Base-by-base conservation (phyloP, 2,113 vertebrate genomes). In the Calyptomena viridis region DNA sequence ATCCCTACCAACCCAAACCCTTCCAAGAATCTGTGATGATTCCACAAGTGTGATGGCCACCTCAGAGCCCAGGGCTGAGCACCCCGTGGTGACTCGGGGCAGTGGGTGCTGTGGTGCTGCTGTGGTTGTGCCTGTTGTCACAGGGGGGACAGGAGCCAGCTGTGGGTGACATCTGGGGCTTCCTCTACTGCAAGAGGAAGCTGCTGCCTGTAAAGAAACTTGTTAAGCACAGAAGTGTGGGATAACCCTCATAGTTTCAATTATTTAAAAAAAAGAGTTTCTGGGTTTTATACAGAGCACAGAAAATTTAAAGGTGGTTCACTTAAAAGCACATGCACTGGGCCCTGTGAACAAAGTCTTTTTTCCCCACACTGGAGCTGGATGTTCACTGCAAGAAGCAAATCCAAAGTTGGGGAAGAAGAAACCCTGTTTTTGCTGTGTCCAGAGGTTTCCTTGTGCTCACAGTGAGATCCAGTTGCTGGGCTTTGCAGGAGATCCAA, bases 311-410 rank as follows among this genome's bases (percentile, higher is more conserved):
- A 25, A 58, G 37, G 24, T 35, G 24, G 15, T n/a, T 42, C 52
- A 2, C 50, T 23, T 9, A 0, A 4, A 5, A 3, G 5, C 33
- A 11, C 22, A 3, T 3, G 37, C 25, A 47, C 4, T 8, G 30
- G 22, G 50, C 37, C 3, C 52, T 14, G 31, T 7, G 37, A 14
- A 6, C 23, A 10, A 20, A 8, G 6, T 8, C 30, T 8, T 31
- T 8, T 20, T 15, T 27, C 12, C 40, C 71, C 40, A 3, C 8
- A 2, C 23, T 11, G 9, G 17, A 28, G 22, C 30, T n/a, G 39
- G 11, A 8, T 14, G 12, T 10, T n/a, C 53, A 12, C 33, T n/a
- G 25, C 40, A 3, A 6, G 42, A 8, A 18, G 31, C 2, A 28
- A 20, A 56, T 1, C 23, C 59, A n/a, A 5, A 1, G 11, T 28